Evolutionary conservation across 2,888 invertebrate genomes (phyloP).

Genomic region (Drosophila kambysellisi): DNA sequence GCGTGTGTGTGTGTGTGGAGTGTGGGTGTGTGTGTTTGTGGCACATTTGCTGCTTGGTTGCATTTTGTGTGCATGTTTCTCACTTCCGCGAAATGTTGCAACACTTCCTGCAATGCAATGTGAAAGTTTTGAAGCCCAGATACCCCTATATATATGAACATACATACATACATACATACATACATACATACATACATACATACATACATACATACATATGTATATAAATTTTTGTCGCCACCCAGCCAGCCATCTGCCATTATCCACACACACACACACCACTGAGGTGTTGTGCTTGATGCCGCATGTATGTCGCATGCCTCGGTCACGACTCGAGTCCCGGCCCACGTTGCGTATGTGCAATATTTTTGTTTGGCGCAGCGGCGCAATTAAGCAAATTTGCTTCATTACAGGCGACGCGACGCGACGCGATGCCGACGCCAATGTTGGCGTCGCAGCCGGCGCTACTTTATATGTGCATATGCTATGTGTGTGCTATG

Average conservation of each 20-base stretch:
- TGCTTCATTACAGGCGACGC: constrained; percentile 64
- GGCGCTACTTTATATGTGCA: constrained; percentile 32
- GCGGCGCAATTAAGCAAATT: constrained; percentile 70
- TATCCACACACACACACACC: not conserved
- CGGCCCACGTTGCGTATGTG: constrained; percentile 57
- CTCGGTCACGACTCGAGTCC: not conserved
- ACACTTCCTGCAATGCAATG: constrained; percentile 67
- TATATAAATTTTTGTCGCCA: not conserved
- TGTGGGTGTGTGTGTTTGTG: constrained; percentile 35
- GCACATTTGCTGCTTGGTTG: constrained; percentile 64
- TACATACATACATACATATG: not conserved
- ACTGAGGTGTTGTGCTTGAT: constrained; percentile 12
- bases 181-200: not conserved
- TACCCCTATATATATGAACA: not conserved
- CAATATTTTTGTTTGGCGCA: constrained; percentile 63
- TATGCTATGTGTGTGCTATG: constrained; percentile 32
- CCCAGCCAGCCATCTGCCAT: not conserved
- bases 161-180: not conserved
- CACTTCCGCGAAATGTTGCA: constrained; percentile 68
- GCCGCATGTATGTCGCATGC: constrained; percentile 9
- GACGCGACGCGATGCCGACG: constrained; percentile 35
- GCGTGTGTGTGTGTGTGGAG: constrained; percentile 25
- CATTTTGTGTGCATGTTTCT: constrained; percentile 66
- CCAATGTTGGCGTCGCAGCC: constrained; percentile 19
- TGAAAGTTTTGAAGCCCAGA: constrained; percentile 47